Percentiles rank a stretch among this genome's conserved stretches.
phyloP scores from a whole-genome alignment of 2,888 invertebrate genomes.

The Hyalella azteca region DNA sequence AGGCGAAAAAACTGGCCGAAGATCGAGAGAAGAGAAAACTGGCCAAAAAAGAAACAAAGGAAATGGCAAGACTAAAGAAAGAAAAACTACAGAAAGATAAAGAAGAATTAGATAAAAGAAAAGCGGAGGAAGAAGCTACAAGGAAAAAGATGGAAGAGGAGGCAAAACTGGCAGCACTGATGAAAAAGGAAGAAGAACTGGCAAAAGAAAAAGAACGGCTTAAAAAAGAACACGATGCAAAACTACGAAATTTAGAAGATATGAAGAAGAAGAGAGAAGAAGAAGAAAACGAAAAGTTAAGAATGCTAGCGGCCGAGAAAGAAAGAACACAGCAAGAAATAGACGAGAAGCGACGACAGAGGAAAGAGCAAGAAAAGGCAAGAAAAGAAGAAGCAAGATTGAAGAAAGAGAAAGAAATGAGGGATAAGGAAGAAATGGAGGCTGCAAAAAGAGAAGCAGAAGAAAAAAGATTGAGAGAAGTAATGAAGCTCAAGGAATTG shows the following conservation, averaged over 20 bases:
- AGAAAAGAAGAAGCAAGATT: constrained; percentile 22
- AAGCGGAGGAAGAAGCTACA: not conserved
- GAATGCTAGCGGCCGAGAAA: not conserved
- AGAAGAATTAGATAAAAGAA: constrained; percentile 3
- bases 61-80: not conserved
- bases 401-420: not conserved
- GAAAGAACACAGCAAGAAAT: constrained; percentile 1
- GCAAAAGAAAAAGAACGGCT: not conserved
- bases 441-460: not conserved
- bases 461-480: not conserved
- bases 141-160: not conserved
- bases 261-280: constrained; percentile 12
- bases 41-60: constrained; percentile 21
- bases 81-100: constrained; percentile 11
- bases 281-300: not conserved
- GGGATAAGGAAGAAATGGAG: not conserved
- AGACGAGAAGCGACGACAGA: not conserved
- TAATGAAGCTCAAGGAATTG: not conserved
- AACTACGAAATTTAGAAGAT: not conserved
- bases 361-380: not conserved
- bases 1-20: not conserved
- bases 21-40: constrained; percentile 10
- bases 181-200: not conserved
- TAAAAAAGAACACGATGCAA: not conserved
- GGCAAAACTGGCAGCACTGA: not conserved